phyloP scores from a whole-genome alignment of 2,797 vertebrate genomes.

The Pygocentrus nattereri region DNA sequence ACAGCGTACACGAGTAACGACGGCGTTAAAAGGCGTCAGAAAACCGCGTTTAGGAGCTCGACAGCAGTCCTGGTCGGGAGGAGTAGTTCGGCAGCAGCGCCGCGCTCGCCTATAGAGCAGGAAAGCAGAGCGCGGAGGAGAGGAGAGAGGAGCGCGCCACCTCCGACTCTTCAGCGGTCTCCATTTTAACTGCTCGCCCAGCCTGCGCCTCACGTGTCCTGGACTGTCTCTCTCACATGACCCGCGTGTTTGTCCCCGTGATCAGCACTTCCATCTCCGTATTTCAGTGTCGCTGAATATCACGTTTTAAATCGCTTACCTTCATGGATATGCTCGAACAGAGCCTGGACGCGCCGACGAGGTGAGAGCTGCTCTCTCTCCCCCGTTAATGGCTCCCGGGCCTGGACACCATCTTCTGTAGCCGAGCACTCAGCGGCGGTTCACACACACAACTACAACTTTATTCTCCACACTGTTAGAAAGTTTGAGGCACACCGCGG shows the following conservation, averaged over 20 bases:
- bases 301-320: conserved; percentile 67
- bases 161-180: conserved; percentile 71
- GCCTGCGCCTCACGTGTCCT: conserved; percentile 87
- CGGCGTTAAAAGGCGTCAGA: background rate
- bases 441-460: conserved; percentile 36
- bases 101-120: background rate
- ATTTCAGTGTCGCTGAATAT: conserved; percentile 78
- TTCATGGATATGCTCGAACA: conserved; percentile 94
- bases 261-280: conserved; percentile 86
- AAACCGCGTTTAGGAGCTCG: background rate
- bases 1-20: background rate
- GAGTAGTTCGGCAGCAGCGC: conserved; percentile 23
- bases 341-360: conserved; percentile 88
- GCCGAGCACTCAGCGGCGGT: conserved; percentile 5
- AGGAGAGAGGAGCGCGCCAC: conserved; percentile 35
- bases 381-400: conserved; percentile 64
- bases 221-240: conserved; percentile 91
- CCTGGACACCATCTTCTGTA: conserved; percentile 60
- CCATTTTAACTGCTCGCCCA: conserved; percentile 81
- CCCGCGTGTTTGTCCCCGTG: conserved; percentile 98
- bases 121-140: conserved; percentile 12
- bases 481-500: conserved; percentile 29
- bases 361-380: conserved; percentile 80
- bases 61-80: conserved; percentile 15
- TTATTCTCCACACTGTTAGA: conserved; percentile 13